These are phyloP conservation scores for Ophion ventricosus DNA, from an alignment of 2,888 invertebrate species.

Conservation along the genomic window DNA sequence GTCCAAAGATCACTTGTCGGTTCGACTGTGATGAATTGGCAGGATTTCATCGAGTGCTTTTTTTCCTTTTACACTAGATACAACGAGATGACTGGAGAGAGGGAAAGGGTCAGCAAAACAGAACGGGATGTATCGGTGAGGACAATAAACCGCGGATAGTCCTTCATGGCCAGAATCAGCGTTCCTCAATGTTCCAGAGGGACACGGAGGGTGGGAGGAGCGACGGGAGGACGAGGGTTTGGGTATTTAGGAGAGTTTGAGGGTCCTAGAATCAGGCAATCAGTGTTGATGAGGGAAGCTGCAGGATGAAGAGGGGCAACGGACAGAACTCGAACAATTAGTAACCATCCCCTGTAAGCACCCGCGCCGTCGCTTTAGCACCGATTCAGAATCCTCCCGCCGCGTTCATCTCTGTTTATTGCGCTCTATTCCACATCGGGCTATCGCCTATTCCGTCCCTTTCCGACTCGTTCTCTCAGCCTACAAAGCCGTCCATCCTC, in stretches of 20 bases:
- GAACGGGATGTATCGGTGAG: slow-evolving; percentile 54
- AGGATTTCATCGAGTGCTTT: background rate
- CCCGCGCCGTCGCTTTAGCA: slow-evolving; percentile 50
- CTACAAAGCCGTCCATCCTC: slow-evolving; percentile 2
- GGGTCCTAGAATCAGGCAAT: slow-evolving; percentile 83
- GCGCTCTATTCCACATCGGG: slow-evolving; percentile 42
- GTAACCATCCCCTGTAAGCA: slow-evolving; percentile 74
- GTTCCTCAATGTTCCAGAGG: slow-evolving; percentile 66
- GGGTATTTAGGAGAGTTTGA: slow-evolving; percentile 73
- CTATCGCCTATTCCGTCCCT: slow-evolving; percentile 37
- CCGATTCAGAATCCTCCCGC: slow-evolving; percentile 62
- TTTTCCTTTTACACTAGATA: background rate
- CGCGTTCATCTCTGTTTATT: slow-evolving; percentile 53
- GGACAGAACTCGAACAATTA: slow-evolving; percentile 81
- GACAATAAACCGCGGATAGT: slow-evolving; percentile 69
- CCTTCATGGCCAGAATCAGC: slow-evolving; percentile 68
- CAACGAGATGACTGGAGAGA: background rate
- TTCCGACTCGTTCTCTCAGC: slow-evolving; percentile 27
- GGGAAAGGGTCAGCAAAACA: slow-evolving; percentile 47
- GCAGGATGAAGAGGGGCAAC: slow-evolving; percentile 68
- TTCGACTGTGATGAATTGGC: too few relatives aligned
- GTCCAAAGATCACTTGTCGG: too few relatives aligned
- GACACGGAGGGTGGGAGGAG: slow-evolving; percentile 60
- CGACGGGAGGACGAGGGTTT: slow-evolving; percentile 30
- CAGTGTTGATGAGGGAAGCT: slow-evolving; percentile 81